Evolutionary conservation across 2,113 vertebrate species (phyloP), one percentile per base, ranked within the genome.

Genomic region (Macaca mulatta): DNA sequence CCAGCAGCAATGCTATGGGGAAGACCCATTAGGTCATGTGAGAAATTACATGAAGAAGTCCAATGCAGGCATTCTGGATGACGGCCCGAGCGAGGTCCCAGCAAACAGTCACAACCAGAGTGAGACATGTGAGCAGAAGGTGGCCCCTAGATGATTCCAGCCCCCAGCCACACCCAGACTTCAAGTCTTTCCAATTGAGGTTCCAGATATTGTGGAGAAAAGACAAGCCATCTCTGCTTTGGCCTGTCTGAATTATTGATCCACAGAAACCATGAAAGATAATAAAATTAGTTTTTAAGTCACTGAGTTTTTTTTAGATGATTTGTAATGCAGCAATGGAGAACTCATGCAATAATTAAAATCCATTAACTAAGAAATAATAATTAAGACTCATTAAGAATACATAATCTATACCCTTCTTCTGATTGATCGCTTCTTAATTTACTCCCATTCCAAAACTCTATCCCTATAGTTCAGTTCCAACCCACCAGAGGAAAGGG

Each of bases 301-400:
- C 57, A 59, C 61, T 43, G 14, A 86, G 69, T 84, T 85, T 84
- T 61, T 61, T 20, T 30, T 23, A 10, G 59, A 50, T 90, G 32
- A 57, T 87, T 30, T 87, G 3, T 83, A 85, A 92, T 57, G 38
- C 20, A 87, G 50, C 50, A 84, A 72, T 83, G 12, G 40, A 79
- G 38, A 96, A 91, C 6, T 89, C 78, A 85, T 50, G 55, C 20
- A 93, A 55, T 87, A 85, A 95, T 87, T 80, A 30, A 90, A 97
- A 74, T 32, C 79, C 11, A 85, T 81, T 81, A 93, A 57, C 69
- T 57, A 38, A 74, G 61, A 96, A 82, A 85, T 32, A 96, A 55
- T 96, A 97, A 84, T 79, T 23, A 97, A 96, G 89, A 74, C 48
- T 87, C 88, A 96, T 78, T 85, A 92, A 93, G 50, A 90, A 78